A percentile compares a stretch with the other conserved stretches of the same genome.
These are phyloP conservation scores for Noctua pronuba DNA, from an alignment of 2,888 invertebrate genomes.

Conservation along the genomic window DNA sequence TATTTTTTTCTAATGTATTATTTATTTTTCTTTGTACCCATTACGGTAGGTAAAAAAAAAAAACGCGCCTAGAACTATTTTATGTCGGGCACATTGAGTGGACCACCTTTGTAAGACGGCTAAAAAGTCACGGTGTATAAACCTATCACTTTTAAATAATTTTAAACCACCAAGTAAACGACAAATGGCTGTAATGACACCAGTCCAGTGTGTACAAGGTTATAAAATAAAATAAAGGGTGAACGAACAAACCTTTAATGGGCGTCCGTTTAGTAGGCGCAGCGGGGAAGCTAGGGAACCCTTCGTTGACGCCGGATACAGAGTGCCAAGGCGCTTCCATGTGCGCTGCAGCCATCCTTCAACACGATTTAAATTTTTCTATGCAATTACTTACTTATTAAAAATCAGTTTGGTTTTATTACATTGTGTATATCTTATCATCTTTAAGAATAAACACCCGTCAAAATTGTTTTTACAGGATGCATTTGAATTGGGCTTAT, in stretches of 20 bases:
- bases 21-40: too few species aligned
- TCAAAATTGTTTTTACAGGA: neutral
- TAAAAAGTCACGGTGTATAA: too few species aligned
- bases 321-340: constrained; percentile 94
- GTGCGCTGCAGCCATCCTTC: constrained; percentile 87
- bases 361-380: constrained; percentile 7
- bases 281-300: constrained; percentile 92
- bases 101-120: too few species aligned
- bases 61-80: too few species aligned
- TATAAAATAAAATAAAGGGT: constrained; percentile 2
- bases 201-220: neutral
- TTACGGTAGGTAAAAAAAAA: too few species aligned
- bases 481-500: neutral
- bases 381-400: constrained; percentile 26
- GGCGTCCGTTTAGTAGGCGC: constrained; percentile 95
- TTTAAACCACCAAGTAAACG: neutral
- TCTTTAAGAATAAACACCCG: neutral
- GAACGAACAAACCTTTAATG: constrained; percentile 92
- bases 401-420: neutral
- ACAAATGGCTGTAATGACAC: neutral
- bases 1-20: too few species aligned
- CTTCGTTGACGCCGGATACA: constrained; percentile 91
- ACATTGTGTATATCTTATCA: neutral
- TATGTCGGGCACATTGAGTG: too few species aligned
- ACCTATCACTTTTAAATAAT: neutral